A percentile compares a stretch with the other conserved stretches of the same genome.
These are phyloP conservation scores for Papilio polytes DNA, from an alignment of 1,140 invertebrate genomes.

Conservation along the genomic window DNA sequence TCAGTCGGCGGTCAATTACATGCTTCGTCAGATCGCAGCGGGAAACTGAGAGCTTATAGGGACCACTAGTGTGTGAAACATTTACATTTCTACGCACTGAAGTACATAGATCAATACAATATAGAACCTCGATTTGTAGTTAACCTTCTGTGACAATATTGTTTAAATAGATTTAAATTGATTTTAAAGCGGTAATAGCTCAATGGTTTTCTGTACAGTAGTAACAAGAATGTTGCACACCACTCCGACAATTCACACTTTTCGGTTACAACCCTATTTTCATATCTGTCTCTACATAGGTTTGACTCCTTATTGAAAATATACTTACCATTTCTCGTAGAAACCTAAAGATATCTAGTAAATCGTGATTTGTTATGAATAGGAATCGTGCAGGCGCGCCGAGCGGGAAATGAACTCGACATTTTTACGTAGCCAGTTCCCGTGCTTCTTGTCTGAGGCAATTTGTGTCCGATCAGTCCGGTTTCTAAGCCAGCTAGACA, in stretches of 20 bases:
- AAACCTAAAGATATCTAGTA: background rate
- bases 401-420: slow-evolving; percentile 18
- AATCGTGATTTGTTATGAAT: slow-evolving; percentile 17
- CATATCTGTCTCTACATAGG: too few species aligned
- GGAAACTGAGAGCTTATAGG: background rate
- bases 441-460: slow-evolving; percentile 7
- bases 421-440: slow-evolving; percentile 25
- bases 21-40: slow-evolving; percentile 30
- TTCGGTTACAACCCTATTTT: too few species aligned
- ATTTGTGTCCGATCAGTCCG: slow-evolving; percentile 21
- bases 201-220: too few species aligned
- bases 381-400: slow-evolving; percentile 22
- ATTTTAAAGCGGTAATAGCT: too few species aligned
- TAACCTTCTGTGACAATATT: too few species aligned
- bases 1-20: slow-evolving; percentile 23
- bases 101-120: background rate
- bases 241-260: too few species aligned
- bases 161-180: too few species aligned
- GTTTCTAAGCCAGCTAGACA: slow-evolving; percentile 1
- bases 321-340: background rate
- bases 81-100: background rate
- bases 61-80: background rate
- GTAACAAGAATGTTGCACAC: too few species aligned
- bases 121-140: background rate
- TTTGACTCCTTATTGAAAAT: background rate